Conservation (phyloP, 2,113 vertebrate species). For the Dermatemys mawii region DNA sequence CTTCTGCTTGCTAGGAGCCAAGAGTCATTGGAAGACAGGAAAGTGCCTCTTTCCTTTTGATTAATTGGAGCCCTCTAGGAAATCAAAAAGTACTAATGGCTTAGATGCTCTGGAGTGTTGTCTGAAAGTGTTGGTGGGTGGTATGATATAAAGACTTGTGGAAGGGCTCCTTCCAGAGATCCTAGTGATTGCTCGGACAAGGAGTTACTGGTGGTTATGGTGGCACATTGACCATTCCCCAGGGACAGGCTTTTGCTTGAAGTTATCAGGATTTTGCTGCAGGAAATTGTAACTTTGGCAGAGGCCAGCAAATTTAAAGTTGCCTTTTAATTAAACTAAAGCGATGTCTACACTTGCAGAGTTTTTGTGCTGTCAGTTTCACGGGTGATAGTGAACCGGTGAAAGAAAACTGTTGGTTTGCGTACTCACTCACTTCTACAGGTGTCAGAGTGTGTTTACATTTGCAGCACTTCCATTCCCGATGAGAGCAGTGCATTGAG, state of each 20-base stretch:
- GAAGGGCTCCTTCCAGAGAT: neutral
- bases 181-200: neutral
- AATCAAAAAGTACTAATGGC: neutral
- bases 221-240: neutral
- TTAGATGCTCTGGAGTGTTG: neutral
- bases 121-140: neutral
- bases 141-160: neutral
- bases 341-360: no score
- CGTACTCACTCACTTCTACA: no score
- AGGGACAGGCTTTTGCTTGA: neutral
- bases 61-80: neutral
- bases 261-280: neutral
- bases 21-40: neutral
- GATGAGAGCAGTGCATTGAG: no score
- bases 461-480: no score
- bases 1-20: neutral
- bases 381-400: no score
- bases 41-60: neutral
- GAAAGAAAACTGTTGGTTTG: no score
- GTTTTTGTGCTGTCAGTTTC: no score
- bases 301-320: neutral
- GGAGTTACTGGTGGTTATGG: neutral
- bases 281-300: neutral
- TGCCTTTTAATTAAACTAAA: no score
- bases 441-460: no score